Percentiles rank a stretch among this genome's conserved stretches.
phyloP scores from a whole-genome alignment of 2,797 vertebrate species.

The Onychomys torridus region DNA sequence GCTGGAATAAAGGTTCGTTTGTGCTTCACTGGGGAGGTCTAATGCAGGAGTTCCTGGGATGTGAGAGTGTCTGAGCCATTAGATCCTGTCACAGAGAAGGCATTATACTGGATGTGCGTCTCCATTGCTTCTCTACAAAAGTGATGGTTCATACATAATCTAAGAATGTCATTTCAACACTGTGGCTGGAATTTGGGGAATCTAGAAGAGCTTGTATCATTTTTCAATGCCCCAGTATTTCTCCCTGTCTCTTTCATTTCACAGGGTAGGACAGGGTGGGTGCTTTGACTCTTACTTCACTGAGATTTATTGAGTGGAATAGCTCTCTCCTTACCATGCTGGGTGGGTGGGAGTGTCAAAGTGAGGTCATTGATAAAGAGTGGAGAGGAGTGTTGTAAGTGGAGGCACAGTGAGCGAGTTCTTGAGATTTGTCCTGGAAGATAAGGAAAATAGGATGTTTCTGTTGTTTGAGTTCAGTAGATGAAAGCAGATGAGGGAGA shows the following conservation, averaged over 20 bases:
- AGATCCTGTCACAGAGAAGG: constrained; percentile 29
- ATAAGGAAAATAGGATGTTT: not conserved
- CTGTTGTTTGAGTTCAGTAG: not conserved
- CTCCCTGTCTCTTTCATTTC: not conserved
- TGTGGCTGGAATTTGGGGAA: constrained; percentile 56
- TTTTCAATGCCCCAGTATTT: constrained; percentile 3
- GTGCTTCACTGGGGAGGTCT: not conserved
- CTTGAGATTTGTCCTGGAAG: not conserved
- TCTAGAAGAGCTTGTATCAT: constrained; percentile 13
- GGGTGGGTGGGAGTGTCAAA: not conserved
- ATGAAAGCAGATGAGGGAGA: not conserved
- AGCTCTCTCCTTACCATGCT: not conserved
- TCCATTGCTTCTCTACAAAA: not conserved
- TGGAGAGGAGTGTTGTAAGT: not conserved
- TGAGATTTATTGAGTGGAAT: not conserved
- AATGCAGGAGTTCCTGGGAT: not conserved
- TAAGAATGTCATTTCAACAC: constrained; percentile 28
- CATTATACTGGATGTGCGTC: not conserved
- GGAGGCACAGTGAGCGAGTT: not conserved
- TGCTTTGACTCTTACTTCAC: not conserved
- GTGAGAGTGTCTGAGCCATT: not conserved
- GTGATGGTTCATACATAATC: constrained; percentile 52
- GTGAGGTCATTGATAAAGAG: not conserved
- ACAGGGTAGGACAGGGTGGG: not conserved
- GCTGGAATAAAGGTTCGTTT: not conserved